Percentiles rank a stretch among this genome's conserved stretches.
These are phyloP conservation scores for Drosophila tropicalis DNA, from an alignment of 1,140 invertebrate species.

Conservation along the genomic window DNA sequence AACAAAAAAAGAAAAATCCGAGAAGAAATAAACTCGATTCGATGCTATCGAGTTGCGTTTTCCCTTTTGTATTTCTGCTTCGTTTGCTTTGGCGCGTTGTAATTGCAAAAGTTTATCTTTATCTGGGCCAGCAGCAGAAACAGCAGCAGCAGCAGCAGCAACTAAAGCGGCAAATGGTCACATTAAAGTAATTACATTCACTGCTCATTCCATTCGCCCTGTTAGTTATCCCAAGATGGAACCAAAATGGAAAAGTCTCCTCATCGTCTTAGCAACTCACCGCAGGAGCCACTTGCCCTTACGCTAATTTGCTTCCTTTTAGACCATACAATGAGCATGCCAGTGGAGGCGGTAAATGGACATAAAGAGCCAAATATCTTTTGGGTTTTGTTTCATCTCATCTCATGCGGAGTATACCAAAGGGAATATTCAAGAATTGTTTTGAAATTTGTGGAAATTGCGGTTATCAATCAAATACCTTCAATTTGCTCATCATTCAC, in stretches of 20 bases:
- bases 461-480: constrained; percentile 18
- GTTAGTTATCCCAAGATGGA: constrained; percentile 12
- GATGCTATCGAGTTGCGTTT: constrained; percentile 72
- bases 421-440: constrained; percentile 6
- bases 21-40: constrained; percentile 62
- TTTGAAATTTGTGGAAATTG: constrained; percentile 18
- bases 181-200: constrained; percentile 80
- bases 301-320: constrained; percentile 18
- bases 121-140: constrained; percentile 60
- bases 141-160: constrained; percentile 46
- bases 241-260: constrained; percentile 11
- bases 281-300: constrained; percentile 9
- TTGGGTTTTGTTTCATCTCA: constrained; percentile 1
- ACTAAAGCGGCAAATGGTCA: constrained; percentile 73
- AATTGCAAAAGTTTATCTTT: constrained; percentile 82
- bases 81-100: constrained; percentile 64
- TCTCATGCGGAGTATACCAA: background rate
- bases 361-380: constrained; percentile 14
- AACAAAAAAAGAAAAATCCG: constrained; percentile 39
- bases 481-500: background rate
- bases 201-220: constrained; percentile 30
- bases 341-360: background rate
- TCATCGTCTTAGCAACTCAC: constrained; percentile 6
- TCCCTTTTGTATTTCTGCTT: constrained; percentile 65
- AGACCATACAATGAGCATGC: constrained; percentile 6